Conservation (phyloP, 2,113 vertebrate genomes). For the Peucedramus taeniatus region DNA sequence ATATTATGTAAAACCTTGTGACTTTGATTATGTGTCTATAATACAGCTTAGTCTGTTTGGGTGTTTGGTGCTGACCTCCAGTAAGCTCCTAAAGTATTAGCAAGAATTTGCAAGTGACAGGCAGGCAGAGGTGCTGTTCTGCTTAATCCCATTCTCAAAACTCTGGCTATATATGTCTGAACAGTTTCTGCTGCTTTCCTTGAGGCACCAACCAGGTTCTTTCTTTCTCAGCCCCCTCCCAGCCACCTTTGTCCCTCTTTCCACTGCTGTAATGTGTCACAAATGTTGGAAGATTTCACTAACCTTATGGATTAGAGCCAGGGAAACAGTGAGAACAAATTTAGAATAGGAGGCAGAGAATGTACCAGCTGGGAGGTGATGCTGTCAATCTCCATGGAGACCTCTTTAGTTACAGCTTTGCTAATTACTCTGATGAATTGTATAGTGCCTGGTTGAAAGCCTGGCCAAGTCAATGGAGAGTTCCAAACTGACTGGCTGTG, state of each 20-base stretch:
- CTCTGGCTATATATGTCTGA: constrained; percentile 24
- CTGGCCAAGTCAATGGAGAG: not conserved
- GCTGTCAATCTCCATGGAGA: constrained; percentile 60
- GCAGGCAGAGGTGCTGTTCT: constrained; percentile 64
- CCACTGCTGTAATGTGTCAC: not conserved
- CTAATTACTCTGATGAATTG: constrained; percentile 32
- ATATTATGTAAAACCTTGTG: constrained; percentile 73
- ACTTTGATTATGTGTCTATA: constrained; percentile 69
- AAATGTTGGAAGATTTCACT: constrained; percentile 17
- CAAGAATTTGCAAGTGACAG: constrained; percentile 71
- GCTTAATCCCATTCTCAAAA: constrained; percentile 49
- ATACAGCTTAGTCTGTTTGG: constrained; percentile 71
- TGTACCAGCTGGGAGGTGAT: constrained; percentile 54
- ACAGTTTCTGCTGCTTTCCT: constrained; percentile 8
- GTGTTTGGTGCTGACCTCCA: constrained; percentile 71
- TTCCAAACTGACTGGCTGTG: not conserved
- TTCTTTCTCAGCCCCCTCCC: constrained; percentile 5
- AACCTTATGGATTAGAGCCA: constrained; percentile 28
- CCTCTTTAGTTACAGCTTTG: constrained; percentile 43
- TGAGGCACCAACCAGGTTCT: not conserved
- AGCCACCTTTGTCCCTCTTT: not conserved
- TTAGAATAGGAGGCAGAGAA: constrained; percentile 40
- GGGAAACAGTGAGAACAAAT: constrained; percentile 34
- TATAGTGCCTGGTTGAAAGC: not conserved
- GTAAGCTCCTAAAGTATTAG: constrained; percentile 69